Base-by-base conservation (phyloP, 2,888 invertebrate species). In the Torymus aiolomorphi region DNA sequence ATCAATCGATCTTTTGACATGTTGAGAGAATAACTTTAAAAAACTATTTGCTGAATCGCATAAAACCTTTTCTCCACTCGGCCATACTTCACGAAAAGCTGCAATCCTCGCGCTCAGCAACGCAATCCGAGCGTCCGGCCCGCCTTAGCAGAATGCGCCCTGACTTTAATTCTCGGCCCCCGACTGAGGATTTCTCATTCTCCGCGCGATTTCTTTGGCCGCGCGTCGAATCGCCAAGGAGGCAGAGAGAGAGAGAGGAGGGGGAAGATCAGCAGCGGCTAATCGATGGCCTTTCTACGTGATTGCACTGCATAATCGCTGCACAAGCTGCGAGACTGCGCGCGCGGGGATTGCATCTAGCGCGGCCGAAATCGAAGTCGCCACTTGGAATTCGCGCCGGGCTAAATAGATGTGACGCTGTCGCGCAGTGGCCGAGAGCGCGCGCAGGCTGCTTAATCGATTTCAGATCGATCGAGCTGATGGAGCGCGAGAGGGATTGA, bases 211-310 rank as follows among this genome's bases (percentile, higher is more conserved):
- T 56, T 18, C 52, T 31, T 57, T 0, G 62, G 31, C 31, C n/a
- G 67, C 18, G 52, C 42, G n/a, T 24, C 16, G 54, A 54, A 54
- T 66, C 73, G 49, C n/a, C 18, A 67, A 54, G 13, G 24, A 69
- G 67, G 61, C 8, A 11, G 62, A 61, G 31, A 2, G 31, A 31
- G 31, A 31, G 31, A 3, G 31, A 3, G 2, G 31, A 3, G 31
- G 31, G 31, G 31, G 2, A 31, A 69, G 18, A 78, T 78, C 72
- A 31, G 13, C 62, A 31, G 31, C 42, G 73, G 18, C 52, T 76
- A 80, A 76, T 71, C 75, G 71, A 79, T 75, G 70, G 61, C 4
- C 59, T 62, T 66, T 71, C 42, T 65, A 80, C 75, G 79, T 62
- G 79, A 80, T 71, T 72, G 71, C 61, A 66, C 61, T 66, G 61